Evolutionary conservation across 2,797 vertebrate genomes (phyloP), one percentile per base, ranked within the genome.

Genomic region (Clarias pachynema): DNA sequence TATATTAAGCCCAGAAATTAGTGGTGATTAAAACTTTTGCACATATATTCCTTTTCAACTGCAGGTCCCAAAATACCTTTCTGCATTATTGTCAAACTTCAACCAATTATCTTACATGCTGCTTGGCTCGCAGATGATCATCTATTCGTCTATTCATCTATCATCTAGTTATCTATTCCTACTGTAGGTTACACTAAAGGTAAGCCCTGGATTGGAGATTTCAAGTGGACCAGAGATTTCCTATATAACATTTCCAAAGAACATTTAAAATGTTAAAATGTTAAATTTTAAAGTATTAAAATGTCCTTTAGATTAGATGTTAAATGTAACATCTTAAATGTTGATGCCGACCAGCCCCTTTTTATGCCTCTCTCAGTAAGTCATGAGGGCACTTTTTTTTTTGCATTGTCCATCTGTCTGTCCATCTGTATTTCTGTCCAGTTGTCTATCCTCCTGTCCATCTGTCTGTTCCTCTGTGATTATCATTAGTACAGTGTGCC

Each of bases 391-490:
- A 10, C 26, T 73, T 26, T 26, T 44, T 15, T 73, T 77, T 69
- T 49, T 49, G 44, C 1, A 49, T 18, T 22, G 26, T 59, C 40
- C 14, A 26, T 77, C 74, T 77, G 74, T 77, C 31, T 31, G 26
- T 77, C 40, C 14, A 26, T 77, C 74, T 77, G 74, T 77, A 53
- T 56, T 4, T 69, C 18, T 69, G 66, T n/a, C 69, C 40, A 15
- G n/a, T 72, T 72, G 49, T 57, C 49, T 26, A 75, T 29, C 73
- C 49, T 18, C 29, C 73, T 57, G 26, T 31, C 73, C 16, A 31
- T 59, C n/a, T 15, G 7, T 18, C n/a, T 7, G 6, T 74, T 26
- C 49, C 44, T 53, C 2, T 49, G 70, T 73, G 24, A 18, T 49
- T 49, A 73, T 53, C 44, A 2, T 53, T 53, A 53, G 24, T 1